A percentile compares a stretch with the other conserved stretches of the same genome.
These are phyloP conservation scores for Eupeodes luniger DNA, from an alignment of 2,888 invertebrate genomes.

Conservation along the genomic window DNA sequence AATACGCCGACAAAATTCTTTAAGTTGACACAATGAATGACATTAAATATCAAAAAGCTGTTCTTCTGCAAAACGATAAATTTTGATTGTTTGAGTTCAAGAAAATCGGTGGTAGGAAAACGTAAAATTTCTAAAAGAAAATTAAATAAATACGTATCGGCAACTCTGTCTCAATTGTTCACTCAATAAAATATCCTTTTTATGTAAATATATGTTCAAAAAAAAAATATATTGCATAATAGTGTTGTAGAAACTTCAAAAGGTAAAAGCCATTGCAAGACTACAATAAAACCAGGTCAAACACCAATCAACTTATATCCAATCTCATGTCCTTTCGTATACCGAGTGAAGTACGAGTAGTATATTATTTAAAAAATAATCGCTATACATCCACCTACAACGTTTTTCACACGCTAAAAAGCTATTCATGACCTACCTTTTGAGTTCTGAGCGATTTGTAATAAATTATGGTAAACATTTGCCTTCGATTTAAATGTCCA, in stretches of 20 bases:
- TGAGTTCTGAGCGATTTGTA: slow-evolving; percentile 42
- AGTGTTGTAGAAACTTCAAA: slow-evolving; percentile 5
- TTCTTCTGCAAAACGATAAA: no score
- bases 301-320: slow-evolving; percentile 50
- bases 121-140: not conserved
- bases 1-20: no score
- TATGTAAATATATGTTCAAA: not conserved
- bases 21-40: no score
- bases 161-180: not conserved
- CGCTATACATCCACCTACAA: not conserved
- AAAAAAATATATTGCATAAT: not conserved
- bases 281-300: slow-evolving; percentile 54
- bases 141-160: not conserved
- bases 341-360: slow-evolving; percentile 10
- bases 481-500: slow-evolving; percentile 22
- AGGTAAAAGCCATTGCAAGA: slow-evolving; percentile 35
- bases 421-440: slow-evolving; percentile 57
- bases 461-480: slow-evolving; percentile 66
- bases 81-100: no score
- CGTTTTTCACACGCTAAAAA: slow-evolving; percentile 55
- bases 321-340: not conserved
- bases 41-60: no score
- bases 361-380: not conserved
- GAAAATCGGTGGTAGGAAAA: no score
- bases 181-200: not conserved